phyloP scores from a whole-genome alignment of 1,140 invertebrate species.

The Cephus cinctus region DNA sequence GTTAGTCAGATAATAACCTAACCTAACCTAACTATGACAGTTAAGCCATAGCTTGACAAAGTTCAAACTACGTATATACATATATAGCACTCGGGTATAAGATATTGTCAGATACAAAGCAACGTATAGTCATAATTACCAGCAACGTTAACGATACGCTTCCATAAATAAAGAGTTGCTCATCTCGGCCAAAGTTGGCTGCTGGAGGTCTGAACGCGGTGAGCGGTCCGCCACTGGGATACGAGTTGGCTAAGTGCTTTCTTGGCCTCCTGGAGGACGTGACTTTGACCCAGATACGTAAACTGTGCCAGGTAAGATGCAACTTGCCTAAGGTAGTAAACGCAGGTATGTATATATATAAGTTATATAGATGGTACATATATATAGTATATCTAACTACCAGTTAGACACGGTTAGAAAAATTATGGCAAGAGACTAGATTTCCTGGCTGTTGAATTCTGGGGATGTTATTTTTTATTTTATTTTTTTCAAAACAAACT shows the following conservation, averaged over 20 bases:
- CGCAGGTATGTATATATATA: no score
- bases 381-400: no score
- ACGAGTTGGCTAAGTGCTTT: slow-evolving; percentile 35
- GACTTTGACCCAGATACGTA: slow-evolving; percentile 54
- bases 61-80: not conserved
- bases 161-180: slow-evolving; percentile 45
- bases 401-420: no score
- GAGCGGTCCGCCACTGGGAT: not conserved
- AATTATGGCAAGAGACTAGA: no score
- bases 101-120: no score
- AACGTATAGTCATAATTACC: no score
- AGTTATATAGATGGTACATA: no score
- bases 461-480: no score
- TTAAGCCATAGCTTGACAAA: not conserved
- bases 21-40: not conserved
- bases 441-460: no score
- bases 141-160: slow-evolving; percentile 18
- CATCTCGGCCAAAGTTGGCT: slow-evolving; percentile 43
- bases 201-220: slow-evolving; percentile 21
- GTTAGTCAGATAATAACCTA: not conserved
- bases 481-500: no score
- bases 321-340: no score
- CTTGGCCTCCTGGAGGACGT: slow-evolving; percentile 49
- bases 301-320: slow-evolving; percentile 25
- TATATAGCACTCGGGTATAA: no score